Percentiles rank a stretch among this genome's conserved stretches.
Evolutionary conservation across 2,888 invertebrate species (phyloP).

Genomic region (Dasypogon diadema): DNA sequence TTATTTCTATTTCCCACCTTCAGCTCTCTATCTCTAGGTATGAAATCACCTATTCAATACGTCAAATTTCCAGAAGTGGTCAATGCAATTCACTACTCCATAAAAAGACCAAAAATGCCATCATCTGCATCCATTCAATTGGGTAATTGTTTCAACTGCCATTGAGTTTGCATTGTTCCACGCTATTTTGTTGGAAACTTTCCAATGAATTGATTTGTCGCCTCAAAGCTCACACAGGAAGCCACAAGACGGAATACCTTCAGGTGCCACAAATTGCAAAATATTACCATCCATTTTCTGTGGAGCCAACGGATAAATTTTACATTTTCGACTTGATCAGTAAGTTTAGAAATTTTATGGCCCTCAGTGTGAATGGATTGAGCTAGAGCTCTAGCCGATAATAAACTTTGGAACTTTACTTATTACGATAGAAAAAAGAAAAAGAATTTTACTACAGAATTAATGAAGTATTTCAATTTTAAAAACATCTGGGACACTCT

Average conservation of each 20-base stretch:
- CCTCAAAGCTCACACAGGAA: conserved; percentile 59
- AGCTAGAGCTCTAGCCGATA: no score
- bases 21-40: not conserved
- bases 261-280: conserved; percentile 43
- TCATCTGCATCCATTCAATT: conserved; percentile 22
- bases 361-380: not conserved
- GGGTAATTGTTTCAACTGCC: conserved; percentile 46
- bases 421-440: no score
- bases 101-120: conserved; percentile 41
- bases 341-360: not conserved
- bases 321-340: not conserved
- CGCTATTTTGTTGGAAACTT: conserved; percentile 58
- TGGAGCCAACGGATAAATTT: conserved; percentile 3
- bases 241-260: conserved; percentile 56
- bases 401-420: no score
- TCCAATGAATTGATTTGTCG: conserved; percentile 62
- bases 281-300: conserved; percentile 14
- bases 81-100: conserved; percentile 32
- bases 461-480: no score
- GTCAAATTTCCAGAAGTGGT: conserved; percentile 45
- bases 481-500: no score
- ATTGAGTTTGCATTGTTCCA: not conserved
- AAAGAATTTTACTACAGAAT: no score
- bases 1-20: not conserved
- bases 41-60: conserved; percentile 38